A percentile compares a stretch with the other conserved stretches of the same genome.
phyloP scores from a whole-genome alignment of 2,797 vertebrate genomes.

The Mormyrops attenuatus region DNA sequence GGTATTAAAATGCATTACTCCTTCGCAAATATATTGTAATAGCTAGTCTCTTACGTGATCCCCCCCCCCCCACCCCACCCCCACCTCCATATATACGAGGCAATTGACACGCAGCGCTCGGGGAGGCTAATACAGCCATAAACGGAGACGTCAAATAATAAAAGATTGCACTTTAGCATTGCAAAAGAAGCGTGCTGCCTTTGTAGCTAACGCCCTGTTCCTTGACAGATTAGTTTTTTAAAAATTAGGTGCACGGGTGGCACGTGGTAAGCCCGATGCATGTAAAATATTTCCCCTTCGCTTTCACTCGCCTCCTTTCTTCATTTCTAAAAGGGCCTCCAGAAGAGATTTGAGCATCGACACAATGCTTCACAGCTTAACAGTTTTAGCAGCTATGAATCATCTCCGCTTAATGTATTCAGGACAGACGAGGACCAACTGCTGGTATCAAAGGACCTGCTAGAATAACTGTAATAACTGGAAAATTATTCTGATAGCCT shows the following conservation, averaged over 20 bases:
- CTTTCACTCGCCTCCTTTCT: slow-evolving; percentile 27
- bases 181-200: neutral
- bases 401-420: slow-evolving; percentile 91
- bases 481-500: slow-evolving; percentile 99
- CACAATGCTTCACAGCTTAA: slow-evolving; percentile 82
- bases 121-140: slow-evolving; percentile 5
- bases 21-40: neutral
- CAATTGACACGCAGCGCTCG: neutral
- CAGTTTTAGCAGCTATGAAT: slow-evolving; percentile 79
- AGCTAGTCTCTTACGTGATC: neutral
- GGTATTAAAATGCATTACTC: slow-evolving; percentile 5
- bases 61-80: neutral
- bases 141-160: slow-evolving; percentile 20
- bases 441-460: slow-evolving; percentile 97
- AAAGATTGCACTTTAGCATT: neutral
- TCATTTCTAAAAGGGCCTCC: slow-evolving; percentile 75
- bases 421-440: slow-evolving; percentile 88
- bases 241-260: slow-evolving; percentile 85
- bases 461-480: slow-evolving; percentile 98
- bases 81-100: neutral
- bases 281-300: slow-evolving; percentile 74
- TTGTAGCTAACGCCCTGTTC: slow-evolving; percentile 60
- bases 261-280: slow-evolving; percentile 89
- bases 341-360: slow-evolving; percentile 82
- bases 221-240: slow-evolving; percentile 79